Evolutionary conservation across 1,140 invertebrate genomes (phyloP), one percentile per base, ranked within the genome.

Genomic region (Anastatus disparis): DNA sequence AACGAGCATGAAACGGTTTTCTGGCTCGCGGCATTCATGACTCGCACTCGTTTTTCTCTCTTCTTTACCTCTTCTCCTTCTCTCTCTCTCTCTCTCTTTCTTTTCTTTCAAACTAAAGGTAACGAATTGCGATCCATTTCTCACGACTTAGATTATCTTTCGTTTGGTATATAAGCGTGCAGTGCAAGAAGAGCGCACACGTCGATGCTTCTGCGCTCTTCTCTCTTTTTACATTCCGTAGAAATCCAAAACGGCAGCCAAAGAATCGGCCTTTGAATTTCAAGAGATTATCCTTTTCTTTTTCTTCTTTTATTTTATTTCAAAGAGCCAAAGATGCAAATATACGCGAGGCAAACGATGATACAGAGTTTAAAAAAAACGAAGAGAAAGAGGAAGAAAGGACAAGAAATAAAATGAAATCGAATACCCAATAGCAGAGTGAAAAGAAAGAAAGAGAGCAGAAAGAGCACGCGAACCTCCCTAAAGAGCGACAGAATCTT

Each of bases 81-180:
- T 27, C 38, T 55, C 35, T 42, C 24, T 15, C n/a, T 66, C 52
- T 27, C 52, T 29, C 82, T 81, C 83, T 84, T 81, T 29, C 80
- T 10, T 13, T 24, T 20, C 20, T 40, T 53, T 64, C 61, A 35
- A 40, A 40, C 44, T 46, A 55, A 24, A 15, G 12, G 42, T 26
- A 70, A 64, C 40, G 42, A 64, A 64, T 71, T 58, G 69, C 69
- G 38, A 71, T 71, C 69, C 53, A 71, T 71, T 71, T 71, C 69
- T 64, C 69, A 63, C 69, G 62, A 48, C 22, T 71, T 59, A 50
- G 62, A 65, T 71, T 65, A 71, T 70, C 61, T 63, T 35, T n/a
- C n/a, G n/a, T n/a, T n/a, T n/a, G n/a, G n/a, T n/a, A n/a, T n/a
- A n/a, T n/a, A n/a, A n/a, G n/a, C n/a, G n/a, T n/a, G n/a, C n/a